phyloP scores from a whole-genome alignment of 1,140 invertebrate species.

The Mesaphorura yosii region DNA sequence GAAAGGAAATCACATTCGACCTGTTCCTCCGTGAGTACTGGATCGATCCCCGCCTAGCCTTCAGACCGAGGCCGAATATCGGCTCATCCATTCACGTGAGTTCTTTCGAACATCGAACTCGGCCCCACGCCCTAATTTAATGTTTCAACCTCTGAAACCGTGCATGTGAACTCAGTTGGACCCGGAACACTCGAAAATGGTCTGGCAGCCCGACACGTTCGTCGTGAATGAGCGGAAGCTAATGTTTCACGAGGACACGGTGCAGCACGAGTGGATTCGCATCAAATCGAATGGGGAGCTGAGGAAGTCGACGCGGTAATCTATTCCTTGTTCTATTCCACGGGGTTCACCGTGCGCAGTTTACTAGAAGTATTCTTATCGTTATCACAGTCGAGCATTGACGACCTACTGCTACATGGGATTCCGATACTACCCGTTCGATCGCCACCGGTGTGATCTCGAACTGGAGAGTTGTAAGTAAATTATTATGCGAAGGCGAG shows the following conservation, averaged over 20 bases:
- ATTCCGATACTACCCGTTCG: slow-evolving; percentile 20
- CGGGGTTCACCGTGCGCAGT: slow-evolving; percentile 1
- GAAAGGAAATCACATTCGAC: slow-evolving; percentile 14
- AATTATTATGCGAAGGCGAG: neutral
- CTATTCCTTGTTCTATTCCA: slow-evolving; percentile 7
- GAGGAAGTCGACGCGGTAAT: slow-evolving; percentile 6
- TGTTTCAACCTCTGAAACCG: too few species aligned
- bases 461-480: slow-evolving; percentile 22
- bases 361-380: neutral
- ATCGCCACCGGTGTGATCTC: slow-evolving; percentile 19
- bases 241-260: slow-evolving; percentile 5
- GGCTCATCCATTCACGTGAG: slow-evolving; percentile 8
- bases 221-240: slow-evolving; percentile 22
- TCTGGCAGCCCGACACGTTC: slow-evolving; percentile 25
- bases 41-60: slow-evolving; percentile 14
- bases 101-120: neutral
- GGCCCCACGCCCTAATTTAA: too few species aligned
- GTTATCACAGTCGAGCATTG: neutral
- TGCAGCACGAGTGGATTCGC: slow-evolving; percentile 7
- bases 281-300: slow-evolving; percentile 17
- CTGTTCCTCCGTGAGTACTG: slow-evolving; percentile 14
- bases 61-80: neutral
- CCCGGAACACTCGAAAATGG: slow-evolving; percentile 9
- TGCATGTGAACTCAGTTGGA: too few species aligned
- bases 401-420: neutral